Conservation (phyloP, 1,140 invertebrate species). For the Diuraphis noxia region DNA sequence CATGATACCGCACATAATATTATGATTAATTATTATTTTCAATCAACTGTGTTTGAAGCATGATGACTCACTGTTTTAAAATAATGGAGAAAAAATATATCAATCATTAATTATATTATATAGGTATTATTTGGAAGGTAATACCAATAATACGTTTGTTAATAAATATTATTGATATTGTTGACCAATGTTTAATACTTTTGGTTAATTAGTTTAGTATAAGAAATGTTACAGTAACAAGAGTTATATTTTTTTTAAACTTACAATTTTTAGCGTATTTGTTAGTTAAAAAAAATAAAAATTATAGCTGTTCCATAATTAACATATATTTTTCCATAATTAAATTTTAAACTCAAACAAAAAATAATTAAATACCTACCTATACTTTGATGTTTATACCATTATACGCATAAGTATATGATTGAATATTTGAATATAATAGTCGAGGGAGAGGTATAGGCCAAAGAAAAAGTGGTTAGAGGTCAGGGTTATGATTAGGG, state of each 20-base stretch:
- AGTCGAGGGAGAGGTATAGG: neutral
- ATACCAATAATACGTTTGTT: too few relatives aligned
- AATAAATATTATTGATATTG: neutral
- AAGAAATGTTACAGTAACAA: too few relatives aligned
- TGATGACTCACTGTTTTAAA: neutral
- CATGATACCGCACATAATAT: neutral
- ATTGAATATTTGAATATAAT: slow-evolving; percentile 1
- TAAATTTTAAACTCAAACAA: neutral
- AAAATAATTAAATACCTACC: neutral
- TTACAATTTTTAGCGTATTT: neutral
- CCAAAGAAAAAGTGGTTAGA: slow-evolving; percentile 3
- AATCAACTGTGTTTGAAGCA: too few relatives aligned
- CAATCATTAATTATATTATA: neutral
- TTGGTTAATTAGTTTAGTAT: too few relatives aligned
- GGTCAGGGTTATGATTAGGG: neutral
- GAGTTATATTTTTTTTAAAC: too few relatives aligned
- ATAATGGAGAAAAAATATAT: neutral
- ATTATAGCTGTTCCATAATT: too few relatives aligned
- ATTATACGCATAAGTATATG: neutral
- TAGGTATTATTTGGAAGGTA: too few relatives aligned
- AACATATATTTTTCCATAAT: too few relatives aligned
- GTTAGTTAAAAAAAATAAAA: too few relatives aligned
- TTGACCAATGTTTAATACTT: neutral
- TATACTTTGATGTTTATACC: neutral
- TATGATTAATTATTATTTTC: neutral